Conservation (phyloP, 30 jellyfish, hydroid and myxozoan species). For the Chironex yamaguchii region DNA sequence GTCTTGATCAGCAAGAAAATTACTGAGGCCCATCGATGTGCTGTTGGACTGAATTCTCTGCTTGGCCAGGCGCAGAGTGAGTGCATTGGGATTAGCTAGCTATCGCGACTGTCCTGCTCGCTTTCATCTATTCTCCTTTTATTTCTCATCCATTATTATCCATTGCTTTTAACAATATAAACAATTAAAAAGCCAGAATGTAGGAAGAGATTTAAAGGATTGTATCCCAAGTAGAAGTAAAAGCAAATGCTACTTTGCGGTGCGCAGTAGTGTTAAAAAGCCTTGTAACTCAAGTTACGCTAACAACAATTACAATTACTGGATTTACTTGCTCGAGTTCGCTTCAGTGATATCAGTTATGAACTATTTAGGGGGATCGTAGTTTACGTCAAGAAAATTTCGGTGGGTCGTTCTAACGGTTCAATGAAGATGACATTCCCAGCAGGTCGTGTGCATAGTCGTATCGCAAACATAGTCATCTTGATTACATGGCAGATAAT, state of each 20-base stretch:
- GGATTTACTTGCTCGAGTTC: constrained; percentile 65
- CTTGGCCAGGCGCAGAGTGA: constrained; percentile 1
- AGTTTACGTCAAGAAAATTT: neutral
- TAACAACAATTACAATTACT: constrained; percentile 44
- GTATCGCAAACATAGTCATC: no score
- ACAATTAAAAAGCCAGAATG: no score
- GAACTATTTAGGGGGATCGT: constrained; percentile 14
- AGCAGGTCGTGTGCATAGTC: neutral
- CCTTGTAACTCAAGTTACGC: neutral
- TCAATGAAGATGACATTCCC: neutral
- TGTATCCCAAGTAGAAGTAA: no score
- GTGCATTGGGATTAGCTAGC: neutral
- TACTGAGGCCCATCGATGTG: neutral
- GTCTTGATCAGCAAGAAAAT: neutral
- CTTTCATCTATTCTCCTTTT: neutral
- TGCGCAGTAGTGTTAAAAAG: neutral
- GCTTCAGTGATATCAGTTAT: constrained; percentile 69
- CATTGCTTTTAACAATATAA: no score
- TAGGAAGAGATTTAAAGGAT: no score
- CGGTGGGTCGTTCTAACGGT: neutral
- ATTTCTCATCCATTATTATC: neutral
- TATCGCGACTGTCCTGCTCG: neutral
- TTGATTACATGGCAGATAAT: no score
- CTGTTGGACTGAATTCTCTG: neutral
- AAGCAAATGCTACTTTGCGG: no score